Evolutionary conservation across 2,797 vertebrate genomes (phyloP), one percentile per base, ranked within the genome.

Genomic region (Diplodus sargus): DNA sequence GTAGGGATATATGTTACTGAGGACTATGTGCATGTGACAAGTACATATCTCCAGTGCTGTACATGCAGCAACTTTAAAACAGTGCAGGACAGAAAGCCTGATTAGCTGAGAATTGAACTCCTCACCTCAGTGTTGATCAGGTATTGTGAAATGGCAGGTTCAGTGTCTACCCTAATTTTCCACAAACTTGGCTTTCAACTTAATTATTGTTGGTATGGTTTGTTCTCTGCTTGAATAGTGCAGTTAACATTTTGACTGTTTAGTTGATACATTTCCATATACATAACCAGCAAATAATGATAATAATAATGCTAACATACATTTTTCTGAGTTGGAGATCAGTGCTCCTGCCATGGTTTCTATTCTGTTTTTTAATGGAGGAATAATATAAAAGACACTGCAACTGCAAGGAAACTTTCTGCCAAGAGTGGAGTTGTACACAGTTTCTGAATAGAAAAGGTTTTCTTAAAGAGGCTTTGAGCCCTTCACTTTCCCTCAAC

Each of bases 391-490:
- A 87, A 85, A 88, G 87, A 88, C 60, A 87, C 89, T 85, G 86
- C 84, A 92, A 85, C 90, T 87, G 81, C 79, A 85, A 72, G 23
- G 68, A 81, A 65, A 53, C 79, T 22, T 79, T 83, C 42, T 80
- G 83, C 74, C 76, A 85, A 66, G 69, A 83, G 58, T 78, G 62
- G 39, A 86, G 76, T 78, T 83, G 81, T 85, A 69, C 72, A 87
- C 83, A 81, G 79, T 90, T 84, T 81, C 79, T 87, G 69, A 90
- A 89, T 68, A 79, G 85, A 91, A 94, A 84, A 15, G 12, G 52
- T 83, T 85, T 39, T 78, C 76, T 88, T 85, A 88, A 83, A 91
- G 90, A 89, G 78, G 86, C 90, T 89, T 92, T 92, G 85, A 92
- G 89, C 77, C 76, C 76, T 69, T 83, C 77, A 66, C 85, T 79